These are phyloP conservation scores for Periphyllus acericola DNA, from an alignment of 2,888 invertebrate genomes.

Conservation along the genomic window DNA sequence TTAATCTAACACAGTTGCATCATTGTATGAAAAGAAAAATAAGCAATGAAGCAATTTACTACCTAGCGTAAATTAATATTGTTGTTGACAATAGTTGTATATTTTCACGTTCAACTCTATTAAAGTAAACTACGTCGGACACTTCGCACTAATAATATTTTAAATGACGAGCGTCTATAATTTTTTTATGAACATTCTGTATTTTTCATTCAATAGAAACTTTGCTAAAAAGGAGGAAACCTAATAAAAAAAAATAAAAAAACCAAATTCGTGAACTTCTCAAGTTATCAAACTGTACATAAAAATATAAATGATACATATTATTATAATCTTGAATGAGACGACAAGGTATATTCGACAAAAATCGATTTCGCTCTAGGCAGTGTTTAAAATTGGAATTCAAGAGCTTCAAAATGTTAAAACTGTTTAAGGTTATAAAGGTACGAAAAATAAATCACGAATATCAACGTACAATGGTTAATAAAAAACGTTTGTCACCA, in stretches of 20 bases:
- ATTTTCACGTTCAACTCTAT: neutral
- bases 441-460: neutral
- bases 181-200: neutral
- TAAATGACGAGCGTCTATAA: neutral
- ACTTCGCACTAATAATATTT: constrained; percentile 1
- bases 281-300: constrained; percentile 19
- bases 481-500: neutral
- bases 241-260: neutral
- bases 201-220: neutral
- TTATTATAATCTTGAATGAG: constrained; percentile 14
- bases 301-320: constrained; percentile 1
- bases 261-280: neutral
- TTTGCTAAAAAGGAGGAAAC: neutral
- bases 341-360: constrained; percentile 10
- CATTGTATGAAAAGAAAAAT: constrained; percentile 1
- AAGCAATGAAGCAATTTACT: neutral
- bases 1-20: neutral
- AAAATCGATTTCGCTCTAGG: constrained; percentile 46
- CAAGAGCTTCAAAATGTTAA: neutral
- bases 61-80: neutral
- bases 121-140: constrained; percentile 3
- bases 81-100: constrained; percentile 4
- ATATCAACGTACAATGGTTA: neutral
- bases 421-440: neutral
- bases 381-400: constrained; percentile 2